Conservation (phyloP, 2,888 invertebrate genomes). For the Crematogaster levior region DNA sequence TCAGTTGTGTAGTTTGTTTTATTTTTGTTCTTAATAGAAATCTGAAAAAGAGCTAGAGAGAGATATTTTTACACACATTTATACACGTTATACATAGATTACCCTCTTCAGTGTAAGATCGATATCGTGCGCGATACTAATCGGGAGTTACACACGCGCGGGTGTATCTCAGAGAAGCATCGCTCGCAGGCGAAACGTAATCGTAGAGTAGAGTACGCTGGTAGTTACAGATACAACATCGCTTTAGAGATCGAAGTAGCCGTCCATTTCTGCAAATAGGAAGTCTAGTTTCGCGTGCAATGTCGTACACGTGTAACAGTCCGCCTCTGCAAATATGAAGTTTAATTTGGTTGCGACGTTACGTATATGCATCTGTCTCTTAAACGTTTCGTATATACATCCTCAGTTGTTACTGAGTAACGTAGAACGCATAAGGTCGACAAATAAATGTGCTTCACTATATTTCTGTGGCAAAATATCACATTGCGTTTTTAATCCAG, state of each 20-base stretch:
- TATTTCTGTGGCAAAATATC: neutral
- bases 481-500: neutral
- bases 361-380: conserved; percentile 48
- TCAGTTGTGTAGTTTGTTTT: neutral
- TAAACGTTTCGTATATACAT: neutral
- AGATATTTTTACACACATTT: conserved; percentile 15
- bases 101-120: conserved; percentile 28
- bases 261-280: conserved; percentile 64
- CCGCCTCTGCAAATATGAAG: conserved; percentile 29
- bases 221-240: conserved; percentile 34
- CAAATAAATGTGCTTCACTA: neutral
- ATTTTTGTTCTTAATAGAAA: neutral
- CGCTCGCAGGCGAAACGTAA: conserved; percentile 49
- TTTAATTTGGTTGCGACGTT: neutral
- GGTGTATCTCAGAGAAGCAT: conserved; percentile 48
- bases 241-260: conserved; percentile 60
- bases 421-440: neutral
- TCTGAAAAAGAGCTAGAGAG: neutral
- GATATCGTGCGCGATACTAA: conserved; percentile 50
- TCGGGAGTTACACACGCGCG: conserved; percentile 35
- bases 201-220: conserved; percentile 39
- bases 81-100: conserved; percentile 9
- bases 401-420: neutral
- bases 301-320: conserved; percentile 54
- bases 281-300: conserved; percentile 60